Conservation (phyloP, 2,113 vertebrate genomes). For the Cepphus grylle region DNA sequence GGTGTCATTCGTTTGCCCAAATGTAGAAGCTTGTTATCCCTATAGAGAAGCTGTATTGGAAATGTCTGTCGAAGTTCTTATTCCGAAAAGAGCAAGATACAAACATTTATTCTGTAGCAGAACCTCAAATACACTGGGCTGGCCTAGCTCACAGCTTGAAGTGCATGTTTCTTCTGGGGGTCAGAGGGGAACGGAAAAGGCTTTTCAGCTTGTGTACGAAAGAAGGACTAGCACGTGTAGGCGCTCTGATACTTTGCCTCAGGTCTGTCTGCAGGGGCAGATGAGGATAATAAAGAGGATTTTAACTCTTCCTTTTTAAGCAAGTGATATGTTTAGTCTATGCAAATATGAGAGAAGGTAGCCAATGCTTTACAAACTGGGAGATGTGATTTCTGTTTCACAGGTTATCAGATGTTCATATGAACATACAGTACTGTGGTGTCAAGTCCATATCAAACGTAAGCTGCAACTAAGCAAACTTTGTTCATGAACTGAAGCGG, state of each 20-base stretch:
- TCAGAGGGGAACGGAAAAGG: conserved; percentile 34
- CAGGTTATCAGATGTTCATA: conserved; percentile 68
- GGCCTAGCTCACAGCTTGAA: conserved; percentile 93
- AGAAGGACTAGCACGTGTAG: conserved; percentile 18
- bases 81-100: not conserved
- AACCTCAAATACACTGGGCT: conserved; percentile 91
- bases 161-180: conserved; percentile 85
- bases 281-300: not conserved
- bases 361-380: conserved; percentile 62
- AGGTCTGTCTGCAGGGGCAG: not conserved
- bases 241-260: not conserved
- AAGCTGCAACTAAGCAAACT: conserved; percentile 62
- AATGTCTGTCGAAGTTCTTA: not conserved
- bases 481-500: conserved; percentile 49
- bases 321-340: conserved; percentile 41
- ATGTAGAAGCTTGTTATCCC: not conserved
- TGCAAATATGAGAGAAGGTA: conserved; percentile 45
- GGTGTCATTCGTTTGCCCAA: not conserved
- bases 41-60: not conserved
- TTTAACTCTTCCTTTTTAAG: conserved; percentile 37
- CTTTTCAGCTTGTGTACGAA: conserved; percentile 36
- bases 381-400: conserved; percentile 62
- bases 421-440: conserved; percentile 64
- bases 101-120: conserved; percentile 85
- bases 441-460: conserved; percentile 61